Percentiles rank a stretch among this genome's conserved stretches.
These are phyloP conservation scores for Eubasilissa regina DNA, from an alignment of 1,140 invertebrate species.

Conservation along the genomic window DNA sequence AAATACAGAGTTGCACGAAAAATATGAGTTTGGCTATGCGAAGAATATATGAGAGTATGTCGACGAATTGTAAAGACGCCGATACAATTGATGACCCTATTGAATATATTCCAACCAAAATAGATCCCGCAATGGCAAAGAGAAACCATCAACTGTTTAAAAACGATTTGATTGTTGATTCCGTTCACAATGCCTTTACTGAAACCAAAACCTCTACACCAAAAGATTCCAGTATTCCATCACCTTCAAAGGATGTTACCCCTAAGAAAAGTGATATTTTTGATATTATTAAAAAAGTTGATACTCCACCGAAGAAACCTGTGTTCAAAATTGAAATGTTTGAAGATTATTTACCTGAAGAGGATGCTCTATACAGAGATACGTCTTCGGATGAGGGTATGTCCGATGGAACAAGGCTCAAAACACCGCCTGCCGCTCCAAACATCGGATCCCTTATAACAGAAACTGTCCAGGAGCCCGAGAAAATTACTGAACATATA, in stretches of 20 bases:
- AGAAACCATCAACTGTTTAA: conserved; percentile 70
- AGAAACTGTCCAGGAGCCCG: background rate
- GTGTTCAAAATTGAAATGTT: conserved; percentile 28
- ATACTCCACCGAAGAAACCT: background rate
- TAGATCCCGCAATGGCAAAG: conserved; percentile 65
- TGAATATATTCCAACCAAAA: conserved; percentile 70
- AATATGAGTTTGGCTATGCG: conserved; percentile 54
- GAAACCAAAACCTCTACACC: conserved; percentile 7
- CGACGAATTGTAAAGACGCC: conserved; percentile 5
- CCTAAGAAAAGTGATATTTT: conserved; percentile 9
- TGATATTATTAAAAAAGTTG: conserved; percentile 4
- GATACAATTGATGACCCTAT: background rate
- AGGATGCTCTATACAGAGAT: conserved; percentile 70
- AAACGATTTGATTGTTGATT: conserved; percentile 68
- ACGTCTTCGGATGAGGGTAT: conserved; percentile 60
- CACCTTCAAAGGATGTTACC: background rate
- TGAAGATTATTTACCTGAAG: conserved; percentile 62
- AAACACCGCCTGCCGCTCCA: conserved; percentile 58
- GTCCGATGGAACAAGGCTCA: conserved; percentile 45
- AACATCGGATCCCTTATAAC: conserved; percentile 53
- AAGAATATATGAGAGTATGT: conserved; percentile 50
- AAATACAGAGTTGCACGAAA: conserved; percentile 23
- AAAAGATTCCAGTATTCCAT: background rate
- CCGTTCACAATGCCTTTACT: conserved; percentile 58
- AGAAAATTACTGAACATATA: conserved; percentile 24